Evolutionary conservation across 1,140 invertebrate species (phyloP).

Genomic region (Diprion similis): DNA sequence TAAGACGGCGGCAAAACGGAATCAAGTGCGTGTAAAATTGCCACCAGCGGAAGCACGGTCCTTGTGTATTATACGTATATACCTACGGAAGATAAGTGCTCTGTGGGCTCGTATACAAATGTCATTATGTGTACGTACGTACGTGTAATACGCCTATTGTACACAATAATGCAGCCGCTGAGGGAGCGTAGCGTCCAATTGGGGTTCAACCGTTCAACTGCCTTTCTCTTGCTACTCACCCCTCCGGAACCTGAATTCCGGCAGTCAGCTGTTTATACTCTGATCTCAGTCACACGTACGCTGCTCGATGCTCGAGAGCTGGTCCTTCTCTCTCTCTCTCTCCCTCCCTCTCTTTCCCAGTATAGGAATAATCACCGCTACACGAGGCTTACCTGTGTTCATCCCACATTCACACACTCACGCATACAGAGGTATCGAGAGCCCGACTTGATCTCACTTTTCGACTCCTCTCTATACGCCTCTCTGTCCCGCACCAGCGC

Average conservation of each 20-base stretch:
- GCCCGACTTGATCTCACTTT: neutral
- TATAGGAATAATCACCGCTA: conserved; percentile 23
- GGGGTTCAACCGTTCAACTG: conserved; percentile 51
- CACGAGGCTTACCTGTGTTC: conserved; percentile 25
- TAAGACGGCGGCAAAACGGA: conserved; percentile 38
- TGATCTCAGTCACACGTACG: conserved; percentile 14
- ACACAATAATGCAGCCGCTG: conserved; percentile 34
- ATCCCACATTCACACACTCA: conserved; percentile 8
- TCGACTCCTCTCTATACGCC: conserved; percentile 15
- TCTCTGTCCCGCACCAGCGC: conserved; percentile 17
- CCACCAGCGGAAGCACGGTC: conserved; percentile 36
- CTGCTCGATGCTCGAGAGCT: neutral
- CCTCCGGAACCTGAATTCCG: conserved; percentile 59
- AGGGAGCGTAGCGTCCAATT: conserved; percentile 51
- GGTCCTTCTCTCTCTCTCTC: conserved; percentile 10
- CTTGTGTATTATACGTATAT: neutral
- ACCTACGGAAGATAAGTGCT: neutral
- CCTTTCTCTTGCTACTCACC: conserved; percentile 44
- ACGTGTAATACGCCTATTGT: too few species aligned
- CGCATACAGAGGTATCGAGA: neutral
- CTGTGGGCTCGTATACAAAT: too few species aligned
- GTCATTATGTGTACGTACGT: too few species aligned
- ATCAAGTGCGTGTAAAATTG: conserved; percentile 65
- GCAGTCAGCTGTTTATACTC: conserved; percentile 59
- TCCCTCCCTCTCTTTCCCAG: neutral